Evolutionary conservation across 2,797 vertebrate species (phyloP).

Genomic region (Gymnodraco acuticeps): DNA sequence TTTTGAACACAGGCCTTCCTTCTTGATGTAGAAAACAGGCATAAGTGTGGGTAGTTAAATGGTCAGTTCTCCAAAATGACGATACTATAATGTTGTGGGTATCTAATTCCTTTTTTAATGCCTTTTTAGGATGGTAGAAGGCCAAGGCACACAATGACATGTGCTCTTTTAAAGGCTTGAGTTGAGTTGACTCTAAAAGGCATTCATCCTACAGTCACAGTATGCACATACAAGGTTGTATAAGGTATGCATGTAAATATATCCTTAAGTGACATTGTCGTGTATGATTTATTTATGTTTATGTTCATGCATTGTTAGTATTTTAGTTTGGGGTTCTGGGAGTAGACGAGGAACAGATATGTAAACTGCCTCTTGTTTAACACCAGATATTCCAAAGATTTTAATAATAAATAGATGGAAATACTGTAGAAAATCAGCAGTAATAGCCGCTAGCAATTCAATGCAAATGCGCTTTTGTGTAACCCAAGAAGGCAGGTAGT

Average conservation of each 20-base stretch:
- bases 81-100: neutral
- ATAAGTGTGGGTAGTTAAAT: neutral
- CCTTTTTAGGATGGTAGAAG: neutral
- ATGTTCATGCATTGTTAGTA: neutral
- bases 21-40: neutral
- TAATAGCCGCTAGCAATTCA: neutral
- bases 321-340: neutral
- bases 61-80: neutral
- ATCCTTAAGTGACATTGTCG: neutral
- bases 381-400: neutral
- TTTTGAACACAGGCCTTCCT: neutral
- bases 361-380: neutral
- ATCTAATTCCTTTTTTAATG: neutral
- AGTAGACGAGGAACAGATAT: neutral
- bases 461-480: constrained; percentile 33
- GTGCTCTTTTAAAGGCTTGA: neutral
- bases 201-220: neutral
- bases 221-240: neutral
- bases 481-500: neutral
- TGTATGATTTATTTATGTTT: neutral
- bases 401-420: neutral
- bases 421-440: neutral
- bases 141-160: neutral
- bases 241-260: neutral
- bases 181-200: neutral